These are phyloP conservation scores for Fabriciana adippe DNA, from an alignment of 2,888 invertebrate genomes.

Conservation along the genomic window DNA sequence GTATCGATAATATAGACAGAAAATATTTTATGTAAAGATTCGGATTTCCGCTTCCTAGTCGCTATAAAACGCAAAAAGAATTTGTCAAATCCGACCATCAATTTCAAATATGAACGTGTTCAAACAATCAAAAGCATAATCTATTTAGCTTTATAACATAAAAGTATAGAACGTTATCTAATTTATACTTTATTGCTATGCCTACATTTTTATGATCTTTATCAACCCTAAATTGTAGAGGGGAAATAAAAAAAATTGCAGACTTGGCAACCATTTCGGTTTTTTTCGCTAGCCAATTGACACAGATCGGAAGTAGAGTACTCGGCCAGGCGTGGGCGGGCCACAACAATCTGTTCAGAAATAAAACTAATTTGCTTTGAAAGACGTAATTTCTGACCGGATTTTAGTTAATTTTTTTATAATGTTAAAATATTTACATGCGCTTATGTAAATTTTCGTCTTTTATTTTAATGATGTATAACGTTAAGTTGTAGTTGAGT, in stretches of 20 bases:
- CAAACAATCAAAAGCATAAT: not conserved
- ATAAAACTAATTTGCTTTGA: constrained; percentile 32
- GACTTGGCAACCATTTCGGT: constrained; percentile 65
- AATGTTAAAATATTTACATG: not conserved
- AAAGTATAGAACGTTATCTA: not conserved
- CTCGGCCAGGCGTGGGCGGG: constrained; percentile 65
- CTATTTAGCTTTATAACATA: too few relatives aligned
- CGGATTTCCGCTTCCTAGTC: too few relatives aligned
- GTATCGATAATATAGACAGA: too few relatives aligned
- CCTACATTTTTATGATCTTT: not conserved
- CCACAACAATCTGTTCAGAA: constrained; percentile 53
- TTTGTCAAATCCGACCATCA: too few relatives aligned
- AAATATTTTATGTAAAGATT: too few relatives aligned
- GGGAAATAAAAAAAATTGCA: constrained; percentile 34
- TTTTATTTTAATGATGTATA: too few relatives aligned
- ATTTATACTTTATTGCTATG: not conserved
- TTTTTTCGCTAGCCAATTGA: constrained; percentile 71
- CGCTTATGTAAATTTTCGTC: not conserved
- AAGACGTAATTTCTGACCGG: constrained; percentile 28
- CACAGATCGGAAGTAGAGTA: constrained; percentile 67
- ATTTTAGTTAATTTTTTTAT: constrained; percentile 14
- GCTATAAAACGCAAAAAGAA: too few relatives aligned
- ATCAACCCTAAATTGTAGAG: constrained; percentile 21
- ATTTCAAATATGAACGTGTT: too few relatives aligned
- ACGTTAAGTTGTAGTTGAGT: too few relatives aligned